These are phyloP conservation scores for Trileptium ribeirensis DNA, from an alignment of 2,888 invertebrate genomes.

Conservation along the genomic window DNA sequence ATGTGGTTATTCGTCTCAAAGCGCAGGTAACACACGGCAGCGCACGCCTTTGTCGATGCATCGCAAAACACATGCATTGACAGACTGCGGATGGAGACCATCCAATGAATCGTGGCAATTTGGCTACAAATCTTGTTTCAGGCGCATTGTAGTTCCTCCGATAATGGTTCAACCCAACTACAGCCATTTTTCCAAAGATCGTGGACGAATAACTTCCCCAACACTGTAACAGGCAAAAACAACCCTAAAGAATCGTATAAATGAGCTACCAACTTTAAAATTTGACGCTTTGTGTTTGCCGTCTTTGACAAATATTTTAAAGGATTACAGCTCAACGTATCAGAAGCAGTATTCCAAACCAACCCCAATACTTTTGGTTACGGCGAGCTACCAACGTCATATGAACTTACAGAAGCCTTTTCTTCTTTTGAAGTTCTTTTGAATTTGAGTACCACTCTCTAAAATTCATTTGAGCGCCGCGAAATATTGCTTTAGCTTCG, in stretches of 20 bases:
- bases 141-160: not conserved
- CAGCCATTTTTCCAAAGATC: slow-evolving; percentile 35
- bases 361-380: not conserved
- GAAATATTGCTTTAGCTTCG: slow-evolving; percentile 28
- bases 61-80: slow-evolving; percentile 35
- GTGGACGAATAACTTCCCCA: slow-evolving; percentile 40
- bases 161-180: slow-evolving; percentile 39
- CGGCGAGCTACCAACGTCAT: not conserved
- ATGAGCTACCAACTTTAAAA: slow-evolving; percentile 32
- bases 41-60: slow-evolving; percentile 37
- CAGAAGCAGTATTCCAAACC: not conserved
- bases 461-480: slow-evolving; percentile 1
- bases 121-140: not conserved
- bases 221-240: slow-evolving; percentile 26
- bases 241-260: slow-evolving; percentile 37
- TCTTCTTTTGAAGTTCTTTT: slow-evolving; percentile 11
- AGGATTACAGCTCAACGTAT: not conserved
- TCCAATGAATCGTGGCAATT: not conserved
- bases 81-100: not conserved
- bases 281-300: slow-evolving; percentile 26
- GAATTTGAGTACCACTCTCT: too few species aligned
- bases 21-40: slow-evolving; percentile 33
- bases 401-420: not conserved
- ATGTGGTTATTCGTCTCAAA: not conserved
- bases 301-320: slow-evolving; percentile 25